phyloP scores from a whole-genome alignment of 2,113 vertebrate species.

The Entosphenus tridentatus region DNA sequence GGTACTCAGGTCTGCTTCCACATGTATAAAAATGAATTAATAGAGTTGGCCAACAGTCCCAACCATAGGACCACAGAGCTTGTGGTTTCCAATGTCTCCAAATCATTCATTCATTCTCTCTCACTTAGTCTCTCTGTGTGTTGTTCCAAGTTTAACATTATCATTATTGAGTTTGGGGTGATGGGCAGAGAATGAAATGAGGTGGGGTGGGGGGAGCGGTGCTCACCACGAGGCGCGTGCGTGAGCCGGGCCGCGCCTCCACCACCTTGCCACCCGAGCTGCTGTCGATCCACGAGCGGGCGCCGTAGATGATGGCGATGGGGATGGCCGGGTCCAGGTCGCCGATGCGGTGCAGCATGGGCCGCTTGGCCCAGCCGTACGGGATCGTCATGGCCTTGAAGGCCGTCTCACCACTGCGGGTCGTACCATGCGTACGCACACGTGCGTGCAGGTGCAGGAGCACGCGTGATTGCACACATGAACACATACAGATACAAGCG shows the following conservation, averaged over 20 bases:
- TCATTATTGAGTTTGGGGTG: no score
- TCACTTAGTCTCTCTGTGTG: no score
- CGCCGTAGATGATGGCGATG: conserved; percentile 49
- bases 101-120: no score
- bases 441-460: neutral
- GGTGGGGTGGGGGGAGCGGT: neutral
- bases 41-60: no score
- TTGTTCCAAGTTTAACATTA: no score
- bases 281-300: conserved; percentile 49
- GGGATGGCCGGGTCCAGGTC: conserved; percentile 38
- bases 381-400: conserved; percentile 51
- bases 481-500: no score
- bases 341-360: conserved; percentile 51
- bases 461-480: neutral
- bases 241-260: conserved; percentile 23
- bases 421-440: neutral
- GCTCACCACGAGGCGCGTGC: conserved; percentile 40
- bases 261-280: conserved; percentile 32
- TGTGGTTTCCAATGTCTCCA: no score
- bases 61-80: no score
- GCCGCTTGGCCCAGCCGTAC: conserved; percentile 55
- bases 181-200: no score
- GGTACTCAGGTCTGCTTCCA: no score
- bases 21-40: no score
- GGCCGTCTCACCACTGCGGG: conserved; percentile 45